Evolutionary conservation across 1,140 invertebrate genomes (phyloP).

Genomic region (Caerostris darwini): DNA sequence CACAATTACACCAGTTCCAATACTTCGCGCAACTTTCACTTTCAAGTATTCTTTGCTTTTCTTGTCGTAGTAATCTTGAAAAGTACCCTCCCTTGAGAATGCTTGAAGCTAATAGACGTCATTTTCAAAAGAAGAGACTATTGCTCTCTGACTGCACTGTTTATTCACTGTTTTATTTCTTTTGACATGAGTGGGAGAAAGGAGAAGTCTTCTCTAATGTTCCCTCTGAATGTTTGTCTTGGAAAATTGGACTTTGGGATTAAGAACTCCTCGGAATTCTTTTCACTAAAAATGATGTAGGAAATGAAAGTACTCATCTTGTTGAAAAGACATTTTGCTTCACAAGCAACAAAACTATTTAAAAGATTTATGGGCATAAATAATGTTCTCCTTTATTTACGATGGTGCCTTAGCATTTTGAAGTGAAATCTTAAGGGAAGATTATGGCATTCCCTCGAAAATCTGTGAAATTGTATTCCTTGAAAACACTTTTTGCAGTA

Average conservation of each 20-base stretch:
- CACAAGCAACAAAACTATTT: too few relatives aligned
- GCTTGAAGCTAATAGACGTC: background rate
- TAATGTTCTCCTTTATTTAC: too few relatives aligned
- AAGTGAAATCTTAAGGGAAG: too few relatives aligned
- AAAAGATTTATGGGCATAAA: too few relatives aligned
- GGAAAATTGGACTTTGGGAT: background rate
- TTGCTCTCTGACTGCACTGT: too few relatives aligned
- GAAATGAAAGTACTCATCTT: too few relatives aligned
- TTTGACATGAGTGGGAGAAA: background rate
- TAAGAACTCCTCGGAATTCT: background rate
- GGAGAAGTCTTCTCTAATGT: background rate
- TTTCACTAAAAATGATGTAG: too few relatives aligned
- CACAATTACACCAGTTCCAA: background rate
- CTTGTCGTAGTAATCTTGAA: background rate
- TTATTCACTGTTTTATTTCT: background rate
- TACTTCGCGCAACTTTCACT: background rate
- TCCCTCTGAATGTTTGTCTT: background rate
- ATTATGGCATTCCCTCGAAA: too few relatives aligned
- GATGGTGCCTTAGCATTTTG: too few relatives aligned
- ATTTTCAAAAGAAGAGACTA: background rate
- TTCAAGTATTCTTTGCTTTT: background rate
- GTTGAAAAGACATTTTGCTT: too few relatives aligned
- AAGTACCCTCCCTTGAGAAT: background rate
- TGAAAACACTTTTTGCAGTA: too few relatives aligned
- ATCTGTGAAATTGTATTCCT: too few relatives aligned